Conservation (phyloP, 2,113 vertebrate genomes). For the Penelope pileata region DNA sequence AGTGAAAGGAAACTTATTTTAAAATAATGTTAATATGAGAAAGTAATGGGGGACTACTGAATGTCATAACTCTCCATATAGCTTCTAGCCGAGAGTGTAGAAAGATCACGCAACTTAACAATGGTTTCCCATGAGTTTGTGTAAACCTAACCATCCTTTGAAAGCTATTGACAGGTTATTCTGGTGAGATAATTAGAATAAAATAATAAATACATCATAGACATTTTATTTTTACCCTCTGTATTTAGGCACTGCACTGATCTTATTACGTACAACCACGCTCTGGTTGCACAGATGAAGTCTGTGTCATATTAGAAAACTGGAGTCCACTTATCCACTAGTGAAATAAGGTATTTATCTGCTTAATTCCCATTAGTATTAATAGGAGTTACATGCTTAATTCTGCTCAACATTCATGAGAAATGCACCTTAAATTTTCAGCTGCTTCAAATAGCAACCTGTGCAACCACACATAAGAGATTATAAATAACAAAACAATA, state of each 20-base stretch:
- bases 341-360: slow-evolving; percentile 35
- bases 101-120: background rate
- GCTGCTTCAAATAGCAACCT: background rate
- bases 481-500: slow-evolving; percentile 51
- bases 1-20: background rate
- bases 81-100: background rate
- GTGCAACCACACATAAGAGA: slow-evolving; percentile 25
- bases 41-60: background rate
- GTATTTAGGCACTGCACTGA: background rate
- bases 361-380: slow-evolving; percentile 41
- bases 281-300: background rate
- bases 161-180: background rate
- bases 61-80: background rate
- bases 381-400: slow-evolving; percentile 42
- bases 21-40: background rate
- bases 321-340: background rate
- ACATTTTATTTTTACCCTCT: background rate
- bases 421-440: slow-evolving; percentile 54
- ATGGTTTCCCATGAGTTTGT: background rate
- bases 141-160: background rate
- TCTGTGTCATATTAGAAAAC: background rate
- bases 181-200: background rate
- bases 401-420: background rate
- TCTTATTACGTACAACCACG: background rate
- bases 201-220: background rate